phyloP scores from a whole-genome alignment of 64 coral and sea anemone genomes.

The Stylophora pistillata region DNA sequence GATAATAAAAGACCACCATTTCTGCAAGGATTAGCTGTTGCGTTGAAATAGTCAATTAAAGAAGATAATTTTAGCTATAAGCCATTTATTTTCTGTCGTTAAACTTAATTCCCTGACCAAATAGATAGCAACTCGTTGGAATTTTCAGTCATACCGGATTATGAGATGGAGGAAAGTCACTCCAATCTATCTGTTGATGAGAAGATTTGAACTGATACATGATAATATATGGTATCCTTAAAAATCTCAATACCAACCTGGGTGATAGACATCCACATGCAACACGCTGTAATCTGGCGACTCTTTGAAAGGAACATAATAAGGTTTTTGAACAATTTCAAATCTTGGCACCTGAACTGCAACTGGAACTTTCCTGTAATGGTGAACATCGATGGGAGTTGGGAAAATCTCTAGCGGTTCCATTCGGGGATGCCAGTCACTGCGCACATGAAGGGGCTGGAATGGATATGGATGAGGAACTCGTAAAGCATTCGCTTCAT shows the following conservation, averaged over 20 bases:
- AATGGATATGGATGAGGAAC: constrained; percentile 30
- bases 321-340: constrained; percentile 38
- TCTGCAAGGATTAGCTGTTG: constrained; percentile 67
- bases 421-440: neutral
- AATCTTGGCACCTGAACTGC: constrained; percentile 16
- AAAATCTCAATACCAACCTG: constrained; percentile 17
- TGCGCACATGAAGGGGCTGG: neutral
- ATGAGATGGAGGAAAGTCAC: no score
- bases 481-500: neutral
- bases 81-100: no score
- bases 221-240: neutral
- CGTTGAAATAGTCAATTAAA: no score
- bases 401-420: constrained; percentile 17
- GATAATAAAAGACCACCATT: constrained; percentile 52
- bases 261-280: constrained; percentile 54
- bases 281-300: constrained; percentile 14
- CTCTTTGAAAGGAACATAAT: constrained; percentile 54
- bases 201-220: no score
- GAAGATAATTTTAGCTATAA: no score
- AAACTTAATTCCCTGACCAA: neutral
- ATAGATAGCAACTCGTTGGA: neutral
- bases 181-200: no score
- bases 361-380: constrained; percentile 45
- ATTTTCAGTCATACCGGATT: no score
- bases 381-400: constrained; percentile 13